These are phyloP conservation scores for Perccottus glenii DNA, from an alignment of 2,113 vertebrate species.

Conservation along the genomic window DNA sequence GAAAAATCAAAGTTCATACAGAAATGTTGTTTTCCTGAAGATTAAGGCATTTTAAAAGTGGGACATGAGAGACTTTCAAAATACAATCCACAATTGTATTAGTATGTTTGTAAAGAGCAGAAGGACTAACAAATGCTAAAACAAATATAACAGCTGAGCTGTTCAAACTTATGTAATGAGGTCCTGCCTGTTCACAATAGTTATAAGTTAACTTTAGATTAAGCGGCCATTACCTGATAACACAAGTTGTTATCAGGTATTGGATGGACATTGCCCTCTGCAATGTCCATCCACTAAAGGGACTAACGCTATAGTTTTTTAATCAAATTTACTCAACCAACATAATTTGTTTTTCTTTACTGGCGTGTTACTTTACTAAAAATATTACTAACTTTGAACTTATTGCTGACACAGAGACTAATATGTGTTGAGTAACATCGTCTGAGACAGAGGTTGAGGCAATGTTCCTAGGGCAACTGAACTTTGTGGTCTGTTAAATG, in stretches of 20 bases:
- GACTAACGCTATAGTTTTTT: slow-evolving; percentile 3
- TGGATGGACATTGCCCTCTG: no score
- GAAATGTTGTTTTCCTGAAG: slow-evolving; percentile 3
- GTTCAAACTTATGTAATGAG: not conserved
- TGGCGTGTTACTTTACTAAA: not conserved
- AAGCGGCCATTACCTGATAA: slow-evolving; percentile 36
- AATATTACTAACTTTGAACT: slow-evolving; percentile 25
- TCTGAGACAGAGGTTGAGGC: not conserved
- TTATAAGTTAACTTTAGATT: slow-evolving; percentile 15
- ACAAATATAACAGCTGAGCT: not conserved
- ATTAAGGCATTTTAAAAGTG: not conserved
- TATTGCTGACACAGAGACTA: slow-evolving; percentile 14
- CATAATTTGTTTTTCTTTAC: not conserved
- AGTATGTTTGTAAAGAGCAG: no score
- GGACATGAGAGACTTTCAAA: not conserved
- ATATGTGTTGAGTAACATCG: slow-evolving; percentile 32
- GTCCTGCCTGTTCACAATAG: slow-evolving; percentile 4
- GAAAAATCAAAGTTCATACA: slow-evolving; percentile 15
- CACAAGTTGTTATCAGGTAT: no score
- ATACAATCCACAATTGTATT: not conserved
- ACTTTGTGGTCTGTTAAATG: slow-evolving; percentile 13
- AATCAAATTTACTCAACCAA: not conserved
- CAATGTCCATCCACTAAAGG: slow-evolving; percentile 53
- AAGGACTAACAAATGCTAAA: no score
- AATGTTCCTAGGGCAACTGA: not conserved